Evolutionary conservation across 2,888 invertebrate species (phyloP).

Genomic region (Malacosoma neustria): DNA sequence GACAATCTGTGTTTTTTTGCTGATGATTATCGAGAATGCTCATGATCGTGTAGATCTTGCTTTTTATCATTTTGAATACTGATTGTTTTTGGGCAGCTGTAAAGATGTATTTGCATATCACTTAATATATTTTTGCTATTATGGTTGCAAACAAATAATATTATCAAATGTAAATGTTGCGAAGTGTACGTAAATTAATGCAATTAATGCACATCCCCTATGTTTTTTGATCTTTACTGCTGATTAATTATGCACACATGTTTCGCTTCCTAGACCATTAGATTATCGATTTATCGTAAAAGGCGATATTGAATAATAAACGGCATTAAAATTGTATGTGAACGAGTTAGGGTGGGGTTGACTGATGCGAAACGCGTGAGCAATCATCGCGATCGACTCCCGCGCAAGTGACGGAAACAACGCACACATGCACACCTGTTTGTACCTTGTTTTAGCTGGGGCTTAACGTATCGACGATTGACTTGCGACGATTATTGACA

Average conservation of each 20-base stretch:
- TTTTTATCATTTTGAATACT: too few relatives aligned
- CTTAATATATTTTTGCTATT: too few relatives aligned
- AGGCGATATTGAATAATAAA: conserved; percentile 47
- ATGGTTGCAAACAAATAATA: too few relatives aligned
- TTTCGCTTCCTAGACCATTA: conserved; percentile 15
- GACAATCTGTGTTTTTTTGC: too few relatives aligned
- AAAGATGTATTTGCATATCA: too few relatives aligned
- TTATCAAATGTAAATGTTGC: too few relatives aligned
- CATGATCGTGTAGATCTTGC: too few relatives aligned
- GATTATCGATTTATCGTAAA: conserved; percentile 54
- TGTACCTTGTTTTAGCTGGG: conserved; percentile 4
- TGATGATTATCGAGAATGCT: too few relatives aligned
- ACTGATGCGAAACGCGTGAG: conserved; percentile 73
- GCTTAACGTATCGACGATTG: neutral
- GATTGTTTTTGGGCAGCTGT: too few relatives aligned
- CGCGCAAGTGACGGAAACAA: conserved; percentile 63
- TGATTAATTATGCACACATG: neutral
- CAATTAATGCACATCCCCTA: neutral
- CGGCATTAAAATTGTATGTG: conserved; percentile 64
- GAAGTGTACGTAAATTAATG: too few relatives aligned
- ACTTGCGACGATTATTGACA: neutral
- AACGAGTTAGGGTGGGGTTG: conserved; percentile 61
- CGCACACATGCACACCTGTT: conserved; percentile 21
- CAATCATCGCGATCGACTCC: conserved; percentile 67
- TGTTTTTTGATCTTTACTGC: neutral